Base-by-base conservation (phyloP, 2,888 invertebrate genomes). In the Gryllus longicercus region DNA sequence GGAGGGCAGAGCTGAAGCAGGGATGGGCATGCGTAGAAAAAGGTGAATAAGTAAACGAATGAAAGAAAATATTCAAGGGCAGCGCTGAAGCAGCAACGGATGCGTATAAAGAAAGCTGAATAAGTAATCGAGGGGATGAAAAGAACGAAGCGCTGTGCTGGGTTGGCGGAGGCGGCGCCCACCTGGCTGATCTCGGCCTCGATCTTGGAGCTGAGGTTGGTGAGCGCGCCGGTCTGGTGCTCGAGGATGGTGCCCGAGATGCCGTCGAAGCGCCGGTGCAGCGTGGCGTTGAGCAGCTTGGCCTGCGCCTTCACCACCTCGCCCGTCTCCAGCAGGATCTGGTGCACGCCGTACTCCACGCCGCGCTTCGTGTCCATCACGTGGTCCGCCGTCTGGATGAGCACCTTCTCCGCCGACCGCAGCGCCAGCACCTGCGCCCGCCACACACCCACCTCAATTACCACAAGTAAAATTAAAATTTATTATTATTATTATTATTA, bases 301-400 rank as follows among this genome's bases (percentile, higher is more conserved):
- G 92, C 89, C 85, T 93, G 92, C 14, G 89, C 87, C 84, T 91
- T 91, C 74, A 95, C 88, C 63, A 94, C 87, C 81, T 93, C 92
- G 8, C 92, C 90, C 78, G 96, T 90, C 86, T 95, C 95, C 78
- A 92, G 87, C 63, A 95, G 87, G 82, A 96, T 94, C 86, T 95
- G 94, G 84, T 94, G 93, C 0, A 95, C 93, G 11, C 95, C 94
- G 84, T 95, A 95, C 85, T 96, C 96, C 18, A 96, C 91, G 76
- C 95, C 90, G 79, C 95, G 92, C 87, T 95, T 96, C 2, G 93
- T 95, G 81, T 95, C 95, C 85, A 95, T 86, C 51, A 96, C 94
- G 85, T 94, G 93, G 87, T 96, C 96, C 0, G 95, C 94, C 76
- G 94, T 96, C 85, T 94, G 93, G 78, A 95, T 89, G 87, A 96